phyloP scores from a whole-genome alignment of 64 coral and sea anemone genomes.

The Montipora cactus region DNA sequence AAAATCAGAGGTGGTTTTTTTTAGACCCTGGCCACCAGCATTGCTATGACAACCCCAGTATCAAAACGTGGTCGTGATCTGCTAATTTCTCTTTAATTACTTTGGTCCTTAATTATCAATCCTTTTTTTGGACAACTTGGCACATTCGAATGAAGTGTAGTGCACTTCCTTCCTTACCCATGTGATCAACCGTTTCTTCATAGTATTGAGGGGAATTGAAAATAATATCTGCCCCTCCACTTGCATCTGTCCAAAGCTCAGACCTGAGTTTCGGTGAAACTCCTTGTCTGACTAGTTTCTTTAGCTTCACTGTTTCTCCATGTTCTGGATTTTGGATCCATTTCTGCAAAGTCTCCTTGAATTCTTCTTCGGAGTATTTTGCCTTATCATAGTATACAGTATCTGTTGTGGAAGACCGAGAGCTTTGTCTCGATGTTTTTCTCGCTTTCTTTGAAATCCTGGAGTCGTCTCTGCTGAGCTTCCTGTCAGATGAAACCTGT shows the following conservation, averaged over 20 bases:
- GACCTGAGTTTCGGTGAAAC: constrained; percentile 54
- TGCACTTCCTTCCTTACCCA: constrained; percentile 61
- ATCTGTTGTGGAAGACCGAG: neutral
- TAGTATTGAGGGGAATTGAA: constrained; percentile 64
- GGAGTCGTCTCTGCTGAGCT: constrained; percentile 7
- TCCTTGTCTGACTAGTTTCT: constrained; percentile 69
- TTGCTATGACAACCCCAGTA: no score
- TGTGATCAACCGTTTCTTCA: constrained; percentile 78
- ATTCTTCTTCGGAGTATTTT: constrained; percentile 74
- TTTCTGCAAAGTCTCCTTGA: constrained; percentile 66
- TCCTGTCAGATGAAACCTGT: neutral
- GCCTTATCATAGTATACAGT: constrained; percentile 20
- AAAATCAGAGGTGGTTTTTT: no score
- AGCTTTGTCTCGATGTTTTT: constrained; percentile 12
- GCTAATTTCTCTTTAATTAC: no score
- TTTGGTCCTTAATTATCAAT: neutral
- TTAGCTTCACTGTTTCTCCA: constrained; percentile 54
- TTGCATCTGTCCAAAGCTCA: constrained; percentile 68
- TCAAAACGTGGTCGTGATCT: no score
- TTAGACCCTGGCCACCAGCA: no score
- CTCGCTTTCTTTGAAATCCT: constrained; percentile 10
- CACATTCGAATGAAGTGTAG: neutral
- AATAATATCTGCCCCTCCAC: constrained; percentile 57
- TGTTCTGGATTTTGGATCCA: constrained; percentile 51
- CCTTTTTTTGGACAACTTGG: neutral